Base-by-base conservation (phyloP, 2,888 invertebrate species). In the Drosophila paranaensis region DNA sequence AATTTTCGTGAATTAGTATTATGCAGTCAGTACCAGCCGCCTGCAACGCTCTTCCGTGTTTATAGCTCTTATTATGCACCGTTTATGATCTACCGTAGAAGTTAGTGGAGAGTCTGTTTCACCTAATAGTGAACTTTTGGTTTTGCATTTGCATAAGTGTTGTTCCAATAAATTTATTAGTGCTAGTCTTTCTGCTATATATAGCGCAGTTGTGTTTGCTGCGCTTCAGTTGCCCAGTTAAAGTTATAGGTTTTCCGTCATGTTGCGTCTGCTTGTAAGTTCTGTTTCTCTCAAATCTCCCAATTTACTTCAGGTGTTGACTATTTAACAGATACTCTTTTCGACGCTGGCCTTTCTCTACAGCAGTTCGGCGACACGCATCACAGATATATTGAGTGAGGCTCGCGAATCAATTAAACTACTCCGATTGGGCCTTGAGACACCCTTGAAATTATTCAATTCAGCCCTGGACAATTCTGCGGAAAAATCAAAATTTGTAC, bases 221-320 rank as follows among this genome's bases (percentile, higher is more conserved):
- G 27, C 37, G 13, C 54, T 37, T 37, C 68, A 81, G 79, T 80
- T 74, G 27, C 20, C 16, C 16, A n/a, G 27, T 30, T n/a, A 14
- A 43, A 46, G 25, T 8, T 35, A 9, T 3, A 27, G 37, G 3
- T 46, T 48, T 39, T 50, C 6, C 40, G 40, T 37, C 37, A 80
- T 80, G 79, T 51, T 51, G 46, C 73, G 62, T 43, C 54, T 60
- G 16, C 30, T 60, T 46, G 79, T 80, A 63, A 55, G 64, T 25
- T 30, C 8, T 33, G 46, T 14, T 16, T 6, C 6, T 37, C 11
- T 30, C 2, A 14, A n/a, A 5, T 27, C 9, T 13, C 14, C 20
- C 14, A 4, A 20, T 30, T 3, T 9, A 14, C 10, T 4, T 39
- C 8, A 9, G 10, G 33, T 10, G 3, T 20, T 13, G 27, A 9